Percentiles rank a stretch among this genome's conserved stretches.
Conservation (phyloP, 1,140 invertebrate genomes). For the Chironomus tepperi region DNA sequence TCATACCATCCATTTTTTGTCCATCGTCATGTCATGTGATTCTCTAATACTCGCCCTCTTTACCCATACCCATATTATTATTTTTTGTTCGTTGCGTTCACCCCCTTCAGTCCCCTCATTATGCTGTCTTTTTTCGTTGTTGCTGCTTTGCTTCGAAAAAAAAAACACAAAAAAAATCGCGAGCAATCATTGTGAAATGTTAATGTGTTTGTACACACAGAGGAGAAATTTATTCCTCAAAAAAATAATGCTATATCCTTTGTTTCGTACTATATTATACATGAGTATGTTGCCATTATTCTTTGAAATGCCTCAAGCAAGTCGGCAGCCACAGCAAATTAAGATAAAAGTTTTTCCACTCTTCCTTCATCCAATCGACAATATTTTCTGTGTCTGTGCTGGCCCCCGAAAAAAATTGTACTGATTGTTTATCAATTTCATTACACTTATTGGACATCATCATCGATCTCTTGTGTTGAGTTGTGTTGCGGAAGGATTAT, state of each 20-base stretch:
- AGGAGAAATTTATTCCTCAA: not conserved
- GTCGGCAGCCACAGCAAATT: not conserved
- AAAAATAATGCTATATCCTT: not conserved
- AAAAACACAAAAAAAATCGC: not conserved
- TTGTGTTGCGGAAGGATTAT: not conserved
- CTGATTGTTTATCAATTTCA: constrained; percentile 1
- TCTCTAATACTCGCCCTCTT: not conserved
- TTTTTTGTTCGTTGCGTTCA: not conserved
- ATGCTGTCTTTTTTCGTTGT: not conserved
- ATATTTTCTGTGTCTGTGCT: not conserved
- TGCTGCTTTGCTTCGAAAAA: too few relatives aligned
- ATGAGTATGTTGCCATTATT: constrained; percentile 2
- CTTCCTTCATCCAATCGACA: not conserved
- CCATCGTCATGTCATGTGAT: not conserved
- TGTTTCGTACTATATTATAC: not conserved
- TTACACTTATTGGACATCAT: constrained; percentile 7
- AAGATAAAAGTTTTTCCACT: not conserved
- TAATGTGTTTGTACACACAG: constrained; percentile 22
- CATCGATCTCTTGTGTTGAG: not conserved
- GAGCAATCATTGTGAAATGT: constrained; percentile 21
- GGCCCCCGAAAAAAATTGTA: too few relatives aligned
- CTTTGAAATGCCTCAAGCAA: not conserved
- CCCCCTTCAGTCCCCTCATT: not conserved
- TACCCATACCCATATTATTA: not conserved
- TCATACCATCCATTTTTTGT: not conserved